Conservation (phyloP, 2,113 vertebrate genomes). For the Gavia stellata region DNA sequence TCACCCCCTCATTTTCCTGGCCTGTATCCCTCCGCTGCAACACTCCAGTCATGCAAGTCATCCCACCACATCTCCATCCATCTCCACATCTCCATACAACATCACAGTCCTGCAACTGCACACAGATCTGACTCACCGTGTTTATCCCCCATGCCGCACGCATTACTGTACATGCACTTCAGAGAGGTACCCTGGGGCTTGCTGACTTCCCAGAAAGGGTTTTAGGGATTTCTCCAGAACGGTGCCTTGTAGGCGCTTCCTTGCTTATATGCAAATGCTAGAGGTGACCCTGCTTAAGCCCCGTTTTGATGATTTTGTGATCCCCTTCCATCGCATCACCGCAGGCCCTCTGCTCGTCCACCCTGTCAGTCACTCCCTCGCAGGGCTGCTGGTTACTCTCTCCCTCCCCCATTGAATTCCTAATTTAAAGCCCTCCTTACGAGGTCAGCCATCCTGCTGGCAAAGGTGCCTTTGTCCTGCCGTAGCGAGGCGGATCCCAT, state of each 20-base stretch:
- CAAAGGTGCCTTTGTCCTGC: neutral
- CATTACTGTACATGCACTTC: neutral
- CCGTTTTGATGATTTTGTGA: neutral
- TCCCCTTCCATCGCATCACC: neutral
- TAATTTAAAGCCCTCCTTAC: neutral
- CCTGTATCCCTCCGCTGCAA: neutral
- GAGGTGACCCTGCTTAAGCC: neutral
- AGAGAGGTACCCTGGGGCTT: neutral
- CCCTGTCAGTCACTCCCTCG: too few species aligned
- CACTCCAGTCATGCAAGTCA: neutral
- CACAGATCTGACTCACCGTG: neutral
- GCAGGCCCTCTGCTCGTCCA: neutral
- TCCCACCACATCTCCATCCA: neutral
- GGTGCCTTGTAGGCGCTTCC: neutral
- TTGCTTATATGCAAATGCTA: neutral
- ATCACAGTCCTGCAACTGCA: neutral
- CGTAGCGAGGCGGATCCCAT: neutral
- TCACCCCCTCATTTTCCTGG: neutral
- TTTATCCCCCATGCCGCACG: fast-evolving
- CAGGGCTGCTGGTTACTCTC: neutral
- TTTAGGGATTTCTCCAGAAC: neutral
- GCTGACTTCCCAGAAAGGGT: neutral
- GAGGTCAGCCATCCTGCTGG: neutral
- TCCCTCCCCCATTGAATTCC: neutral
- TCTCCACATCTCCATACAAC: neutral